A percentile compares a stretch with the other conserved stretches of the same genome.
Evolutionary conservation across 2,113 vertebrate species (phyloP).

Genomic region (Recurvirostra avosetta): DNA sequence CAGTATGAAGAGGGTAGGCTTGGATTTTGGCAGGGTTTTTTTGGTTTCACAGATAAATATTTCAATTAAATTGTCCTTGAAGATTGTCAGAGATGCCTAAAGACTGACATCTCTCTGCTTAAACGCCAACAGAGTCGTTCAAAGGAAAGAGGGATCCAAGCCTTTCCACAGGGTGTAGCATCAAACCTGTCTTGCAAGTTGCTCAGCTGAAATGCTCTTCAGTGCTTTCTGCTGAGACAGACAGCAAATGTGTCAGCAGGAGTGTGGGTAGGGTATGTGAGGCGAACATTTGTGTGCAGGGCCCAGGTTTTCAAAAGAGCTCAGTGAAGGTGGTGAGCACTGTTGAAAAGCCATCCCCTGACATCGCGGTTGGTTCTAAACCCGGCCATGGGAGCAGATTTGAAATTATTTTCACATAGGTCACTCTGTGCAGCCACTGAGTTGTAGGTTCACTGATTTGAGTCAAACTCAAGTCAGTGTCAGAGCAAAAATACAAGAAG

Average conservation of each 20-base stretch:
- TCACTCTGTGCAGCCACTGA: not conserved
- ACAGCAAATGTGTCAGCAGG: not conserved
- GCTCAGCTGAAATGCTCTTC: not conserved
- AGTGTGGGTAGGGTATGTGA: not conserved
- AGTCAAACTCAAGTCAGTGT: not conserved
- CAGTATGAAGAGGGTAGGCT: not conserved
- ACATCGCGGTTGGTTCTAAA: not conserved
- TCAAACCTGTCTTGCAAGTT: constrained; percentile 2
- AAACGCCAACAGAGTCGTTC: not conserved
- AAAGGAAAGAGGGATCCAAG: not conserved
- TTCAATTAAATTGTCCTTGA: constrained; percentile 7
- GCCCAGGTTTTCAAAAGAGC: not conserved
- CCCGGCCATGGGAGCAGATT: not conserved
- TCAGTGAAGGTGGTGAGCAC: not conserved
- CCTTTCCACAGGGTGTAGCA: not conserved
- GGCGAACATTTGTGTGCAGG: not conserved
- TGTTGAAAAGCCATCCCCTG: not conserved
- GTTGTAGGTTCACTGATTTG: not conserved
- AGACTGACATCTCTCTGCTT: constrained; percentile 8
- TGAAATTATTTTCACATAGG: not conserved
- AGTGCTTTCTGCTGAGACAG: not conserved
- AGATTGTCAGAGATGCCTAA: not conserved
- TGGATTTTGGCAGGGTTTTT: not conserved
- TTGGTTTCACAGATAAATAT: not conserved
- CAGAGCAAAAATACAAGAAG: not conserved